Conservation (phyloP, 2,113 vertebrate species). For the Gracilinanus agilis region DNA sequence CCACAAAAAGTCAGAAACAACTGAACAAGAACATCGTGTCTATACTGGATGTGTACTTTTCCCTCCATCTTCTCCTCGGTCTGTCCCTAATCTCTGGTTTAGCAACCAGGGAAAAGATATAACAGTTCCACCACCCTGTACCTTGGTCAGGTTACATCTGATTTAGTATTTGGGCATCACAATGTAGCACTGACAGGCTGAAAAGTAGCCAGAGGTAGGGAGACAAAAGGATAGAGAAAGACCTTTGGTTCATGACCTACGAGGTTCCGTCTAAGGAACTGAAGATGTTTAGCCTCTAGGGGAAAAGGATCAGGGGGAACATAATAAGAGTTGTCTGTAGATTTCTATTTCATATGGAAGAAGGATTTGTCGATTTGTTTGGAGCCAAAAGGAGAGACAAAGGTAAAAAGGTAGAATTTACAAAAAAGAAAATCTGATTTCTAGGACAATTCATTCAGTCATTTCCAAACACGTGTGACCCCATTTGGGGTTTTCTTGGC, state of each 20-base stretch:
- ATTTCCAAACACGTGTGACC: no score
- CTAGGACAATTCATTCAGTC: no score
- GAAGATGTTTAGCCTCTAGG: background rate
- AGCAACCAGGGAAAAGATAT: background rate
- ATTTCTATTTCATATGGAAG: background rate
- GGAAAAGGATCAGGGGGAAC: background rate
- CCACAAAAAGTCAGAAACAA: no score
- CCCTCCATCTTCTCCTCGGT: background rate
- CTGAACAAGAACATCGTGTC: no score
- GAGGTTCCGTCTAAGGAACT: background rate
- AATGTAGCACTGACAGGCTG: background rate
- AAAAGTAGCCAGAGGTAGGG: background rate
- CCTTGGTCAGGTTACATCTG: background rate
- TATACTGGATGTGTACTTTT: background rate
- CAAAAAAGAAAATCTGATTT: background rate
- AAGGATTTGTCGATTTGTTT: background rate
- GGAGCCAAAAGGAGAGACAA: background rate
- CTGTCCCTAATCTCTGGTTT: background rate
- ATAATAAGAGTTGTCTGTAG: background rate
- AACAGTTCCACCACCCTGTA: background rate
- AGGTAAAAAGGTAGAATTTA: background rate
- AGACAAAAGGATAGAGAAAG: background rate
- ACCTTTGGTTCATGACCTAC: background rate
- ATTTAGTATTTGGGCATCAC: background rate
- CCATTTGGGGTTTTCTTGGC: background rate